phyloP scores from a whole-genome alignment of 1,140 invertebrate genomes.

The Drosophila murphyi region DNA sequence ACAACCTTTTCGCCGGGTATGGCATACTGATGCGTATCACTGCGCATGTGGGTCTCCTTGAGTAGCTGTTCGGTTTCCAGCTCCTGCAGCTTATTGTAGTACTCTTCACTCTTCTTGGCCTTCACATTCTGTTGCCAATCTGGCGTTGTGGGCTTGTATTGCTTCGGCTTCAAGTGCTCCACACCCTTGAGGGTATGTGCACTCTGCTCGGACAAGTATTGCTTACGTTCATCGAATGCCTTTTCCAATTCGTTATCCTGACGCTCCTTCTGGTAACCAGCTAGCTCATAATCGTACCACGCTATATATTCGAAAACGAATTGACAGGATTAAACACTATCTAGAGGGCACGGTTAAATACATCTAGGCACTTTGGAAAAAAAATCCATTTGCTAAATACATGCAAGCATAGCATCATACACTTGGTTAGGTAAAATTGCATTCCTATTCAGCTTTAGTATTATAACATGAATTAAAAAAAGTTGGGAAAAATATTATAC shows the following conservation, averaged over 20 bases:
- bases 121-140: constrained; percentile 94
- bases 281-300: constrained; percentile 95
- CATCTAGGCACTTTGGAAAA: constrained; percentile 18
- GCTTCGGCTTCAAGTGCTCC: constrained; percentile 88
- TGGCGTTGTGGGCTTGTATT: constrained; percentile 89
- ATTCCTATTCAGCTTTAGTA: constrained; percentile 33
- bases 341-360: neutral
- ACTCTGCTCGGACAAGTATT: constrained; percentile 87
- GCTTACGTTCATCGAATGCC: constrained; percentile 93
- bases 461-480: constrained; percentile 36
- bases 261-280: constrained; percentile 92
- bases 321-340: constrained; percentile 28
- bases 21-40: constrained; percentile 92
- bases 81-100: constrained; percentile 92
- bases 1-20: constrained; percentile 93
- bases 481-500: constrained; percentile 25
- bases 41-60: constrained; percentile 91
- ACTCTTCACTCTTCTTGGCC: constrained; percentile 93
- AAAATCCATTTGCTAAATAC: constrained; percentile 30
- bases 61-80: constrained; percentile 93
- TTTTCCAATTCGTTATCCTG: constrained; percentile 93
- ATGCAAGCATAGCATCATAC: neutral
- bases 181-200: constrained; percentile 87
- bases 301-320: constrained; percentile 86
- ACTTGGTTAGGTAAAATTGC: constrained; percentile 26